Evolutionary conservation across 2,797 vertebrate species (phyloP), one percentile per base, ranked within the genome.

Genomic region (Cyprinodon diabolis): DNA sequence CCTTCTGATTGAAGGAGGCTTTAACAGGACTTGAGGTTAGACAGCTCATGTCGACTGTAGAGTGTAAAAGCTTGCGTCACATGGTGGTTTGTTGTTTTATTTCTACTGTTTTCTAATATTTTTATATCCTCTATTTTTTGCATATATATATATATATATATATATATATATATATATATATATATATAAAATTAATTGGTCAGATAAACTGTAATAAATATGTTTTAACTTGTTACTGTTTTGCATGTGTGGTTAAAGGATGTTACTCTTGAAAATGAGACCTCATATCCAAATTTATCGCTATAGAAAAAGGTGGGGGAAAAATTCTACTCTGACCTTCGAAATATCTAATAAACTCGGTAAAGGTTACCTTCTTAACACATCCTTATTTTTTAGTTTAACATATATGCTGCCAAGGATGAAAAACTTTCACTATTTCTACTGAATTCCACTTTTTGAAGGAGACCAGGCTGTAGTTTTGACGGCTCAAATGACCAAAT

Each of bases 401-500:
- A 19, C 30, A 37, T 7, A 30, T 3, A 25, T 57, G 6, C 23
- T 23, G 25, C 25, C 7, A 60, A 37, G 30, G 57, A 14, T 69
- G 2, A 60, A 55, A 76, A 49, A 35, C 48, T 52, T 40, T 37
- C 11, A 45, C 6, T 45, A 45, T 19, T 49, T 25, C 49, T 63
- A 30, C 52, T 55, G 8, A 23, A 0, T 8, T 45, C 17, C 43
- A 15, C 17, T 57, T 76, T 58, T 25, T 66, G 48, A 12, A 54
- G 58, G 47, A 51, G 21, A n/a, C n/a, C 30, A 21, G 10, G 43
- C 55, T 70, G 23, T 15, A 54, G 12, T 21, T 71, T 49, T 51
- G 62, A 63, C 37, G 57, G 25, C 54, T 75, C 57, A 45, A 70
- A 66, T 69, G 54, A 76, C 49, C 21, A 21, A 63, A 21, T n/a